Base-by-base conservation (phyloP, 1,140 invertebrate genomes). In the Littorina saxatilis region DNA sequence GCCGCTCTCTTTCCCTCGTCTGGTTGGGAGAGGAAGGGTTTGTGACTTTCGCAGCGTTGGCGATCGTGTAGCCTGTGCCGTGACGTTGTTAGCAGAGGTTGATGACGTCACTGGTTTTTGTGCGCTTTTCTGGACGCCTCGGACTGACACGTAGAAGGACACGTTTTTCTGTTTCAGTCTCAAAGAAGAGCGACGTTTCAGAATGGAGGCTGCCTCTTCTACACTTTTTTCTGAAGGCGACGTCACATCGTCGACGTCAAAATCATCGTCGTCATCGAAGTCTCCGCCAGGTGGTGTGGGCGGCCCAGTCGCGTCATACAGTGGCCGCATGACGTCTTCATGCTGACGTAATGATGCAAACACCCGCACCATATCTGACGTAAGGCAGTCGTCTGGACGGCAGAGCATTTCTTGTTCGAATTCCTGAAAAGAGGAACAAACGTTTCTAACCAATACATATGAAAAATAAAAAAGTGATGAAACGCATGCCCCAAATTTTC, bases 321-420 rank as follows among this genome's bases (percentile, higher is more conserved):
- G 61, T 66, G 61, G 35, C 61, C 27, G 29, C 61, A 40, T 15
- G 39, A 2, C 50, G 39, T 61, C 58, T n/a, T 61, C 27, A 27
- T 73, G 43, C 20, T 73, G 70, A 73, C 27, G 70, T 27, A 73
- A 32, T 4, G 43, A 15, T 11, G 23, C 70, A 29, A 73, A 73
- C 23, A 73, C 23, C 5, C 27, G 70, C n/a, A 29, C 13, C 39
- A 73, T 73, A 43, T 73, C 70, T 1, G 23, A 13, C 40, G 39
- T 27, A 43, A 13, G 32, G 70, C 13, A 13, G 70, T 73, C 43
- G 17, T 20, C 68, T 2, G 23, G 1, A 11, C 40, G 20, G 4
- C 50, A 39, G 7, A 50, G 5, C 2, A 73, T 11, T 27, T 73
- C 40, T 37, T 73, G 23, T 15, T 73, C 70, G 27, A 73, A 50